Evolutionary conservation across 2,888 invertebrate genomes (phyloP), one percentile per base, ranked within the genome.

Genomic region (Acleris laterana): DNA sequence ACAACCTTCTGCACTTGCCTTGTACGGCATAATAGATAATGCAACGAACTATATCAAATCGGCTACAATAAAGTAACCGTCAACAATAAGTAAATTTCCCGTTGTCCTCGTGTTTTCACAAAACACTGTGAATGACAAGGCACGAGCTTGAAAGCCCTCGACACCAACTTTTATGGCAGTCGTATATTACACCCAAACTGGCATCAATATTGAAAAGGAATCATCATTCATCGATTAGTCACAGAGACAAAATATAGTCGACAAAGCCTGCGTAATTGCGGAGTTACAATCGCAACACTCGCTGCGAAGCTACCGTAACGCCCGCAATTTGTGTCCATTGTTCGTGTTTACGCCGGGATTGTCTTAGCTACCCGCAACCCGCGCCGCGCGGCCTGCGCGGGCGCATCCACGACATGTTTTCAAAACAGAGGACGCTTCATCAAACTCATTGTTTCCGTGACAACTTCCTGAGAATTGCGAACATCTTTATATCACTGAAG

Each of bases 241-340:
- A 90, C 92, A 90, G 88, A 90, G 88, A 85, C 87, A 88, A 87
- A 90, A 89, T 87, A 86, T 88, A 88, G 84, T 88, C 88, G 89
- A 85, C 89, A 88, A 88, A 86, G 84, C 83, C 86, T 85, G 82
- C 83, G 83, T 90, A 88, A 91, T 90, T 89, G 89, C 82, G 87
- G 79, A 81, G 81, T 83, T 90, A 91, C 90, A 93, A 90, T 91
- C 89, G 87, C 78, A 85, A 88, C 89, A 89, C 89, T 89, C 86
- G 88, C 88, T 89, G 81, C 88, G 90, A 91, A 90, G 92, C 92
- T 93, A 91, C 93, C 91, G 92, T 89, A 91, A 90, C 92, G 88
- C 88, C 90, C 90, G 93, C 92, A 91, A 92, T 92, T 91, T 89
- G 88, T 84, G 77, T 68, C 83, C 84, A 90, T 92, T 93, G 92